phyloP scores from a whole-genome alignment of 2,113 vertebrate genomes.

The Campylorhamphus procurvoides region DNA sequence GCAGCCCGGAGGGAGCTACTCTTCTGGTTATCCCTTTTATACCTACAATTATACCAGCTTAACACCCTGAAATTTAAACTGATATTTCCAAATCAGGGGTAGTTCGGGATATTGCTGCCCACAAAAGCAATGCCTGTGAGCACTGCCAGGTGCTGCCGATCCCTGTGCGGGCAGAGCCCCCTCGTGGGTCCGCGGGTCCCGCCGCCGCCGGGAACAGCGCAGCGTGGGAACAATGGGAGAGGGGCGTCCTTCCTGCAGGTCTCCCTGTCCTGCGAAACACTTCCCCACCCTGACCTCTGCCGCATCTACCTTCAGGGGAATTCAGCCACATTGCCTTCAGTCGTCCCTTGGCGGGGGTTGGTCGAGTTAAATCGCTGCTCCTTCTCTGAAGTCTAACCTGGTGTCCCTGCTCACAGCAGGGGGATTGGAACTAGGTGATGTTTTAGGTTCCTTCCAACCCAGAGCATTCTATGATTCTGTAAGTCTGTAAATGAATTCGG shows the following conservation, averaged over 20 bases:
- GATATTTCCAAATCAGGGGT: not conserved
- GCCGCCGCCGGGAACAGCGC: fast-evolving
- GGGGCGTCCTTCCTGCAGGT: not conserved
- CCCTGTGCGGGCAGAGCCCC: not conserved
- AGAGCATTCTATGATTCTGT: not conserved
- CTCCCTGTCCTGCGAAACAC: not conserved
- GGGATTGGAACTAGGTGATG: not conserved
- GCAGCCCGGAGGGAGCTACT: not conserved
- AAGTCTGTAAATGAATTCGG: not conserved
- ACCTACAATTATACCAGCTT: not conserved
- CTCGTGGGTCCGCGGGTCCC: not conserved
- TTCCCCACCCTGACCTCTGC: not conserved
- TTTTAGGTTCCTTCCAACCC: not conserved
- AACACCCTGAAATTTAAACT: not conserved
- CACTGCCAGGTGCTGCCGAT: not conserved
- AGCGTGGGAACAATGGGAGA: fast-evolving
- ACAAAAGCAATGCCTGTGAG: not conserved
- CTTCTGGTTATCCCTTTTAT: not conserved
- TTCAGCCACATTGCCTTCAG: not conserved
- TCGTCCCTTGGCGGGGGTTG: not conserved
- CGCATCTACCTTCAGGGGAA: fast-evolving
- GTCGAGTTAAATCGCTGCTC: not conserved
- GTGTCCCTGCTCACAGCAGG: not conserved
- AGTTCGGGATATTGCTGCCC: not conserved
- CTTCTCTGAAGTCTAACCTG: not conserved